phyloP scores from a whole-genome alignment of 2,797 vertebrate species.

The Malacoctenus gilli region DNA sequence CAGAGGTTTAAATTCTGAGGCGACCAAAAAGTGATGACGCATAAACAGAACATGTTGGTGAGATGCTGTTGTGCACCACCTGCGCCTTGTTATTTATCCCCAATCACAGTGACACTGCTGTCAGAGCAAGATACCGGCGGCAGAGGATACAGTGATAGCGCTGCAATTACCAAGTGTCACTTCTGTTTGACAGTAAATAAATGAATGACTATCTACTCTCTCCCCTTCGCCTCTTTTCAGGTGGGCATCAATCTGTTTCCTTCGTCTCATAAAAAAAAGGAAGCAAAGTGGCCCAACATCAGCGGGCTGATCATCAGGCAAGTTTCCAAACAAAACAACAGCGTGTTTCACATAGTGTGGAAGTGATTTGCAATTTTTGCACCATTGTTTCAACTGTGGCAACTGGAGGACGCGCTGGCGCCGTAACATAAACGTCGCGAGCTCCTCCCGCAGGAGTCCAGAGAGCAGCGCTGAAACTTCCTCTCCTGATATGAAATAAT shows the following conservation, averaged over 20 bases:
- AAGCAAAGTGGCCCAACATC: slow-evolving; percentile 10
- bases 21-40: slow-evolving; percentile 56
- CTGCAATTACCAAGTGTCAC: slow-evolving; percentile 29
- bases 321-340: slow-evolving; percentile 18
- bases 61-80: slow-evolving; percentile 32
- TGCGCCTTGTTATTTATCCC: slow-evolving; percentile 44
- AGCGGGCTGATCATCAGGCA: slow-evolving; percentile 9
- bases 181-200: slow-evolving; percentile 55
- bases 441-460: slow-evolving; percentile 24
- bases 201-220: slow-evolving; percentile 17
- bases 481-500: slow-evolving; percentile 41
- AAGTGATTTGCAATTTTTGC: no score
- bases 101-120: slow-evolving; percentile 21
- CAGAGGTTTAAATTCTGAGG: slow-evolving; percentile 42
- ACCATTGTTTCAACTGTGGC: no score
- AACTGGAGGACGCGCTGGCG: no score
- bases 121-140: slow-evolving; percentile 41
- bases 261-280: slow-evolving; percentile 30
- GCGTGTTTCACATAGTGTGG: neutral
- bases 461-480: slow-evolving; percentile 37
- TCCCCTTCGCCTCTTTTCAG: slow-evolving; percentile 8
- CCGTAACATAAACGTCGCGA: slow-evolving; percentile 29
- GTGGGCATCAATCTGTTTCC: slow-evolving; percentile 1
- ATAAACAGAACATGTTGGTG: slow-evolving; percentile 52
- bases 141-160: slow-evolving; percentile 31